Evolutionary conservation across 2,797 vertebrate genomes (phyloP).

Genomic region (Peromyscus attwateri): DNA sequence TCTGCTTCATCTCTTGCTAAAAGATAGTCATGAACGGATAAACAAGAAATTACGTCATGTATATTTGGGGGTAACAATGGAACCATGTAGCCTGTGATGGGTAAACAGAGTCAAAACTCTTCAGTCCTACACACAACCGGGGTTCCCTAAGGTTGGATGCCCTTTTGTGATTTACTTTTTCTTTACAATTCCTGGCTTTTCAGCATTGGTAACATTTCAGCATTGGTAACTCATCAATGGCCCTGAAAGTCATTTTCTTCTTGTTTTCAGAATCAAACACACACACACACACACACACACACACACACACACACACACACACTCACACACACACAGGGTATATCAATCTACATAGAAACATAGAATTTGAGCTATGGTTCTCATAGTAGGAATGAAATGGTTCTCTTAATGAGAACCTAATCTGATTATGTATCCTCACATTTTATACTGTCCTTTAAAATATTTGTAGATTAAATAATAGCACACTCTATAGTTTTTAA

Average conservation of each 20-base stretch:
- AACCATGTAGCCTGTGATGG: not conserved
- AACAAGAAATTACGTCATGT: not conserved
- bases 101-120: not conserved
- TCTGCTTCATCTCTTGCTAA: not conserved
- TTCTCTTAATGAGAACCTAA: not conserved
- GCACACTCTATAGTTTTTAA: not conserved
- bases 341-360: not conserved
- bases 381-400: not conserved
- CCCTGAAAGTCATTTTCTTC: not conserved
- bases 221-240: not conserved
- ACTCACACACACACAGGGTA: not conserved
- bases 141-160: not conserved
- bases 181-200: not conserved
- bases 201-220: not conserved
- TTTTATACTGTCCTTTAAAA: conserved; percentile 1
- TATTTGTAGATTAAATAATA: not conserved
- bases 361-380: not conserved
- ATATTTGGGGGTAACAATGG: not conserved
- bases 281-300: too few relatives aligned
- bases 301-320: not conserved
- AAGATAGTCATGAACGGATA: not conserved
- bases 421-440: not conserved
- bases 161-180: not conserved
- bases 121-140: not conserved
- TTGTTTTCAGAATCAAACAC: not conserved